These are phyloP conservation scores for Danionella cerebrum DNA, from an alignment of 2,113 vertebrate species.

Conservation along the genomic window DNA sequence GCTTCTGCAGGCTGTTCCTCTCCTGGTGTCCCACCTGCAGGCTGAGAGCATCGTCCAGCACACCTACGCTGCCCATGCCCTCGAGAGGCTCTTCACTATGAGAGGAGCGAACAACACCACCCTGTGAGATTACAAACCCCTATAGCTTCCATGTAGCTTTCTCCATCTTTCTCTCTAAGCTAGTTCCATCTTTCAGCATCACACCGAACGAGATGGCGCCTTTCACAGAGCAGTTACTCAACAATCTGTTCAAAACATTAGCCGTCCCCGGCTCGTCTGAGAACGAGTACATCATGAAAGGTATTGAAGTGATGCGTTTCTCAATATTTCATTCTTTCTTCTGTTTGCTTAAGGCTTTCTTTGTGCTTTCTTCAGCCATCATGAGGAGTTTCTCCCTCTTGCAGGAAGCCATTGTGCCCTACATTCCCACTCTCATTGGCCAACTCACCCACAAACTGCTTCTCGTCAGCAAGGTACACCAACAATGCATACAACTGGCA, in stretches of 20 bases:
- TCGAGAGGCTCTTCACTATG: constrained; percentile 96
- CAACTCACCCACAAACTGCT: constrained; percentile 95
- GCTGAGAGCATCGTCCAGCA: constrained; percentile 93
- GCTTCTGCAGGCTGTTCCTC: constrained; percentile 81
- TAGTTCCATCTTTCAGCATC: constrained; percentile 67
- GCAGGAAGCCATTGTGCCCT: constrained; percentile 92
- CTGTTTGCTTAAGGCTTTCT: background rate
- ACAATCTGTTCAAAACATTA: constrained; percentile 90
- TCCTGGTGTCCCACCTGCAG: constrained; percentile 85
- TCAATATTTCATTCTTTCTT: background rate
- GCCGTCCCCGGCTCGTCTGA: constrained; percentile 90
- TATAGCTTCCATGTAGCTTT: no score
- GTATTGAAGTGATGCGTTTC: constrained; percentile 57
- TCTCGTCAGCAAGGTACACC: constrained; percentile 89
- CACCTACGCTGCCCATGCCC: constrained; percentile 89
- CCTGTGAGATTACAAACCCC: constrained; percentile 64
- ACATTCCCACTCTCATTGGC: constrained; percentile 89
- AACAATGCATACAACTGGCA: no score
- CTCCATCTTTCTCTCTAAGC: background rate
- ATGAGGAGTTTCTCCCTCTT: constrained; percentile 98
- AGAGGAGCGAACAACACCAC: constrained; percentile 80
- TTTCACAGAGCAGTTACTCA: constrained; percentile 88
- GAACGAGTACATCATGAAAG: constrained; percentile 99
- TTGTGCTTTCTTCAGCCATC: constrained; percentile 72
- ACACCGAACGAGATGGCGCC: constrained; percentile 83